A percentile compares a stretch with the other conserved stretches of the same genome.
Conservation (phyloP, 2,888 invertebrate species). For the Clunio marinus region DNA sequence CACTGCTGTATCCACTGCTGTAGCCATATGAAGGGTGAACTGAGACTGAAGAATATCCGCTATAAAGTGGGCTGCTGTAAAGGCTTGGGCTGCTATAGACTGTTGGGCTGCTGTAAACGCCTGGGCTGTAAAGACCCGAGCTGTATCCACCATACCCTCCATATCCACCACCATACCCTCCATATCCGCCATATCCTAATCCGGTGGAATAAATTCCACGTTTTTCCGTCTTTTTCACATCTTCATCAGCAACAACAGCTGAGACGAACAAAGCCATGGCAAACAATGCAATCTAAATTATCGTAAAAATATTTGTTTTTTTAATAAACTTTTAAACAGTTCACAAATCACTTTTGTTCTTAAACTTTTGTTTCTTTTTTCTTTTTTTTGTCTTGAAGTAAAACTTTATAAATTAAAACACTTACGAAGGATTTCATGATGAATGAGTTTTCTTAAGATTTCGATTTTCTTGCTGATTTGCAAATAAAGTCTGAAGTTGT, state of each 20-base stretch:
- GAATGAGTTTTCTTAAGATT: constrained; percentile 6
- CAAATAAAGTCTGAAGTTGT: constrained; percentile 13
- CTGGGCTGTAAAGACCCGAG: neutral
- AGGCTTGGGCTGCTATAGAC: neutral
- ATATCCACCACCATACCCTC: neutral
- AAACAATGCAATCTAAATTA: constrained; percentile 21
- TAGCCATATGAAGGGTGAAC: constrained; percentile 19
- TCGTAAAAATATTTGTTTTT: neutral
- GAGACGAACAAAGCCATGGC: constrained; percentile 19
- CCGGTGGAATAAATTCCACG: constrained; percentile 18
- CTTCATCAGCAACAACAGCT: constrained; percentile 18
- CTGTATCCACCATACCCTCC: neutral
- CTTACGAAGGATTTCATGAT: constrained; percentile 35
- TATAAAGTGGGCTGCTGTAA: constrained; percentile 20
- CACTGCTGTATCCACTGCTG: neutral
- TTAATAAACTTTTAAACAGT: neutral
- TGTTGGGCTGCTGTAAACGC: neutral
- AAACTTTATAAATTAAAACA: neutral
- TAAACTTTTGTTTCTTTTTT: neutral
- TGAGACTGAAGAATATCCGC: constrained; percentile 27
- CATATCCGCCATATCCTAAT: constrained; percentile 11
- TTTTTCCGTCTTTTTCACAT: constrained; percentile 22
- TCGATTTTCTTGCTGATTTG: neutral
- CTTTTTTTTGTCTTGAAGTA: neutral
- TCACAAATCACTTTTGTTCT: neutral